Base-by-base conservation (phyloP, 2,113 vertebrate genomes). In the Nothocercus nigrocapillus region DNA sequence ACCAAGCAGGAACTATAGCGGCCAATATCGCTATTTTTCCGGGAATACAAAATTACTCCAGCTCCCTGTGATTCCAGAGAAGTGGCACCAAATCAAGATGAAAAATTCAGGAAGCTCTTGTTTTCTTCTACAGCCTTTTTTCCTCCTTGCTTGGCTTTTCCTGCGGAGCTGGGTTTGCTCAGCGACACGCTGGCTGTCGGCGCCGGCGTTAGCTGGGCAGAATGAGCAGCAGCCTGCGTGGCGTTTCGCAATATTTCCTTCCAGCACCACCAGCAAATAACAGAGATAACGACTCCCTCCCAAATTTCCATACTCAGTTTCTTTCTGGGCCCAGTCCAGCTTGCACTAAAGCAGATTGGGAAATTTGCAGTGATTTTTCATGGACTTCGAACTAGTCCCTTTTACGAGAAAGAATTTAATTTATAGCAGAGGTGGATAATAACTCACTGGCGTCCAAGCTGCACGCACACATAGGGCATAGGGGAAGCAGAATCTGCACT, bases 181-280 rank as follows among this genome's bases (percentile, higher is more conserved):
- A 82, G 76, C 51, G 40, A 11, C 30, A 72, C 14, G 6, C 34
- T 53, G 47, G 32, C 30, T 32, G 14, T 30, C 42, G 76, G 53
- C 30, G 38, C 17, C 14, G 63, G 36, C n/a, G 36, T 82, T 66
- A 80, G 44, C 56, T 49, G 85, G 70, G 53, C 42, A 30, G 20
- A 73, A 76, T 1, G 9, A 94, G 72, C 32, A 89, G 22, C 47
- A 86, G 74, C 77, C 47, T 87, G 34, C 36, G 20, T 7, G 18
- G 54, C 16, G 36, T 58, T 90, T 82, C 34, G 67, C 44, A 94
- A 68, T 47, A 64, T 87, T 92, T 94, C 44, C 56, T 87, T 92
- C 47, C 70, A 91, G 42, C 63, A 85, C 74, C 66, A 82, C 70
- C 75, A 93, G 84, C 62, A 82, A 94, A 74, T 36, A 89, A 36